Evolutionary conservation across 1,140 invertebrate genomes (phyloP), one percentile per base, ranked within the genome.

Genomic region (Phymastichus coffea): DNA sequence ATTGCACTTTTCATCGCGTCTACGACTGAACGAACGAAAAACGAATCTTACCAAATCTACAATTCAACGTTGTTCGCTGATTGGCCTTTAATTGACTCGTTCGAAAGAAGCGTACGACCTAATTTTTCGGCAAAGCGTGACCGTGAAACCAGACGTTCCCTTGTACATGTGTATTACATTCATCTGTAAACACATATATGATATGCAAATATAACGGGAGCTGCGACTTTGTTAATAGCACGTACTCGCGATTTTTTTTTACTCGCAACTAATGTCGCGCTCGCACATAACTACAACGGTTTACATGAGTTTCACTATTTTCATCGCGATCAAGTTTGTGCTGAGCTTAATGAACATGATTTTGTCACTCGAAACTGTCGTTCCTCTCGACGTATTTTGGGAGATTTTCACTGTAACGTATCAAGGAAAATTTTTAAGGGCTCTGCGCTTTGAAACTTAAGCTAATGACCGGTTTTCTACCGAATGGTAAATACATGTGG

Each of bases 71-170:
- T 2, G 2, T 10, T 15, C n/a, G 10, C 19, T 49, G 41, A 57
- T 57, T 57, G 46, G 22, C 3, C 17, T 57, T 49, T 57, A 57
- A 57, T 57, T 40, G 37, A 33, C 17, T 22, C 25, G 10, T 25
- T 7, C n/a, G 2, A 7, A 53, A 30, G 20, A 44, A 20, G 23
- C 59, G 33, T 23, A 25, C 48, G 60, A 57, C 51, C 57, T 51
- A 54, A 53, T 59, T 59, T 63, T 58, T 58, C 52, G 56, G 44
- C 43, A 58, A 55, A 58, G 43, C 56, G 46, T 54, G 44, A 57
- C 51, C 30, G 53, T 33, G 55, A 47, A 47, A 54, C 41, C 25
- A 54, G 20, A 33, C 33, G 44, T 8, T 19, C 37, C 37, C 30
- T 8, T 33, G 6, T 33, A 33, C 6, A 8, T 8, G 7, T 6